A percentile compares a stretch with the other conserved stretches of the same genome.
Evolutionary conservation across 37 sponge, comb jelly and placozoan species (phyloP).

Genomic region (Theonella swinhoei): DNA sequence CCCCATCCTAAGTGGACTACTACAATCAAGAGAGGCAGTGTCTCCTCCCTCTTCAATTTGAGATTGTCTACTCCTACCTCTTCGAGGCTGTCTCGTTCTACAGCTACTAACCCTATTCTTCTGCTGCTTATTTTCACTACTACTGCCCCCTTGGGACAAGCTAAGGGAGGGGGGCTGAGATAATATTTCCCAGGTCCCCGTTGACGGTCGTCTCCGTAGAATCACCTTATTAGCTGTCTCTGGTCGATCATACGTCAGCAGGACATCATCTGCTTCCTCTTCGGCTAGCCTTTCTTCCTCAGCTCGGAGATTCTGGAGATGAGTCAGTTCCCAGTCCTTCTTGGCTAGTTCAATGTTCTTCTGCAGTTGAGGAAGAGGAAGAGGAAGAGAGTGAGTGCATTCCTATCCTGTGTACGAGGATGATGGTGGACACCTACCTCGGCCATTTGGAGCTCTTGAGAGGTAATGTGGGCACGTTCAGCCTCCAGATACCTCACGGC

Average conservation of each 20-base stretch:
- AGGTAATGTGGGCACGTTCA: slow-evolving; percentile 72
- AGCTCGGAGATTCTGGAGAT: slow-evolving; percentile 71
- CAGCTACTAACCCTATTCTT: not conserved
- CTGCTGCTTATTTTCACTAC: not conserved
- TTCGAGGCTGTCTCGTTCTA: not conserved
- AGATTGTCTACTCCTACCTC: not conserved
- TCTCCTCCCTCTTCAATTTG: not conserved
- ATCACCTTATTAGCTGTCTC: slow-evolving; percentile 79
- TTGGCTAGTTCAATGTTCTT: slow-evolving; percentile 78
- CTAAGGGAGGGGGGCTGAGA: slow-evolving; percentile 12
- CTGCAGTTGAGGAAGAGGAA: slow-evolving; percentile 27
- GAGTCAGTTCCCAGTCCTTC: slow-evolving; percentile 89
- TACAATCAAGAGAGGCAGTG: not conserved
- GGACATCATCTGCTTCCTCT: slow-evolving; percentile 51
- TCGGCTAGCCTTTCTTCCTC: slow-evolving; percentile 70
- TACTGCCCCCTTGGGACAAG: not conserved
- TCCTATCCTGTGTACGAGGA: no score
- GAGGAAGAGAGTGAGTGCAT: slow-evolving; percentile 5
- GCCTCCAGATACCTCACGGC: slow-evolving; percentile 76
- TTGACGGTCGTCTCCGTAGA: slow-evolving; percentile 33
- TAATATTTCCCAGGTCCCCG: slow-evolving; percentile 64
- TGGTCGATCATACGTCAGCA: slow-evolving; percentile 80
- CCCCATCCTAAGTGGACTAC: no score
- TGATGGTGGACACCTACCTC: slow-evolving; percentile 82
- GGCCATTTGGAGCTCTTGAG: slow-evolving; percentile 63